A percentile compares a stretch with the other conserved stretches of the same genome.
phyloP scores from a whole-genome alignment of 2,113 vertebrate species.

The Myotis davidii region DNA sequence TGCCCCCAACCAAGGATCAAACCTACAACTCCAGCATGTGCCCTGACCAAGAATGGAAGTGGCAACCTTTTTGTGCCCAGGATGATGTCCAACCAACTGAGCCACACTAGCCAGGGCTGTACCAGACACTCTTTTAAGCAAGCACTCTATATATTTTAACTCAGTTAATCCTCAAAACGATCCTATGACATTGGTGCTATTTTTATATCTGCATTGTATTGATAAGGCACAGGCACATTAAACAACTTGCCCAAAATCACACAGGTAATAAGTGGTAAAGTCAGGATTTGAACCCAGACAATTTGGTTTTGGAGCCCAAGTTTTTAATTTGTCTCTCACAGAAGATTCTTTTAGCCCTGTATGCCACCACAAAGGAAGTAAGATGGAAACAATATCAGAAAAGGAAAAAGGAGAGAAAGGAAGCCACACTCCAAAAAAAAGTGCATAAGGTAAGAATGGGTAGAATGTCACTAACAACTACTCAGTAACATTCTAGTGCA shows the following conservation, averaged over 20 bases:
- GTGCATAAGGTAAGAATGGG: neutral
- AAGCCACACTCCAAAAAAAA: neutral
- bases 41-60: neutral
- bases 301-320: slow-evolving; percentile 2
- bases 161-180: slow-evolving; percentile 44
- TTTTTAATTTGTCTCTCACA: slow-evolving; percentile 12
- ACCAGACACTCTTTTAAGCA: slow-evolving; percentile 29
- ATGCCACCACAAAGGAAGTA: neutral
- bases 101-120: neutral
- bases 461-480: slow-evolving; percentile 29
- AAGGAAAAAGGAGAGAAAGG: neutral
- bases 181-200: neutral
- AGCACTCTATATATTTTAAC: slow-evolving; percentile 34
- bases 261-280: slow-evolving; percentile 33
- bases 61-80: neutral
- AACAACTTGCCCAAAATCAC: slow-evolving; percentile 31
- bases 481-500: neutral
- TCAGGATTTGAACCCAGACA: slow-evolving; percentile 23
- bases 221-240: slow-evolving; percentile 25
- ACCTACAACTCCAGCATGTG: neutral
- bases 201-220: slow-evolving; percentile 45
- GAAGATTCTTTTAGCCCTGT: slow-evolving; percentile 19
- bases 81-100: neutral
- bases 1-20: neutral
- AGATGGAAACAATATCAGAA: neutral